A percentile compares a stretch with the other conserved stretches of the same genome.
phyloP scores from a whole-genome alignment of 2,888 invertebrate species.

The Acanthosoma haemorrhoidale region DNA sequence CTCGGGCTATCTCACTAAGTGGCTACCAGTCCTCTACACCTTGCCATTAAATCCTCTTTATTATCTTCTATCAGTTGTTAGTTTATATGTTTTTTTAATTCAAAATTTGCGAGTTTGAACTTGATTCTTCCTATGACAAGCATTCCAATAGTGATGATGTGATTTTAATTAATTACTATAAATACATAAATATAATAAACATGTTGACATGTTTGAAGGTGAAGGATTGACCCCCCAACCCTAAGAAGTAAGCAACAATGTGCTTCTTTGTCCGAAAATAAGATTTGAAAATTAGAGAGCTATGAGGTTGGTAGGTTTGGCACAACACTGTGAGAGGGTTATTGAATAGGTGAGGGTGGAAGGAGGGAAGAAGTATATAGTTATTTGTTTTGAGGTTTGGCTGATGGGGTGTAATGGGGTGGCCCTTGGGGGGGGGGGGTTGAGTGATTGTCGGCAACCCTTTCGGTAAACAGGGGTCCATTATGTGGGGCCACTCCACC shows the following conservation, averaged over 20 bases:
- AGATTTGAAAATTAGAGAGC: conserved; percentile 1
- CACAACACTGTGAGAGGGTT: conserved; percentile 8
- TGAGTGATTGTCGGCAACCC: conserved; percentile 22
- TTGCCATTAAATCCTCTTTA: neutral
- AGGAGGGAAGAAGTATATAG: neutral
- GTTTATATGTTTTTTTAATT: neutral
- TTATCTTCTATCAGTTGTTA: neutral
- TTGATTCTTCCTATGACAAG: no score
- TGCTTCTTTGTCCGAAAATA: neutral
- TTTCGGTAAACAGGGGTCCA: conserved; percentile 25
- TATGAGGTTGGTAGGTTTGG: conserved; percentile 3
- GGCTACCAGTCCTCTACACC: neutral
- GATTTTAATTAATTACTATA: no score
- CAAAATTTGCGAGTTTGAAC: no score
- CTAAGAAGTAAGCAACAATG: no score
- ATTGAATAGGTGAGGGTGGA: neutral
- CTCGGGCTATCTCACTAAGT: neutral
- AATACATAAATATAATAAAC: no score
- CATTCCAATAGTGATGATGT: no score
- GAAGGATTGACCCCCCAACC: no score
- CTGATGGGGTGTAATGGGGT: neutral
- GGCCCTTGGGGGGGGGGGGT: conserved; percentile 15
- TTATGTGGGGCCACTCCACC: conserved; percentile 35
- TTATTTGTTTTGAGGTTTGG: conserved; percentile 27
- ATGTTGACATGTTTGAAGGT: no score